Base-by-base conservation (phyloP, 2,888 invertebrate species). In the Drosophila limbata region DNA sequence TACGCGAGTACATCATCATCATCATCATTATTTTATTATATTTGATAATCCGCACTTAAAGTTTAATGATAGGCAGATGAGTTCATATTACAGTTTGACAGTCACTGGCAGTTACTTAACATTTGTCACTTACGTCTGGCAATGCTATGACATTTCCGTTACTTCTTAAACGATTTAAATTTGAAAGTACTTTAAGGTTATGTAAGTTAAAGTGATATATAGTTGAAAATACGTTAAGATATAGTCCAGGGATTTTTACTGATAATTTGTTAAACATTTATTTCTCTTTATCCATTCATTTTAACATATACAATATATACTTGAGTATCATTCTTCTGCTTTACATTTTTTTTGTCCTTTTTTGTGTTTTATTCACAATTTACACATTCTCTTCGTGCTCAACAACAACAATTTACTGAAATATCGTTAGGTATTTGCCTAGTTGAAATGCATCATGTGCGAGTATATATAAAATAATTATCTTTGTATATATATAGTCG, bases 291-390 rank as follows among this genome's bases (percentile, higher is more conserved):
- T 77, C 80, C 80, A 62, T 88, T 69, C 64, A 70, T 67, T 79
- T 79, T 65, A 65, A 68, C 71, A 85, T 72, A 67, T 76, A 69
- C 57, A 75, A 71, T 73, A 72, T 67, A 57, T 66, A 72, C 73
- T 88, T 84, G 88, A 84, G 84, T 88, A 84, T 84, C 85, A 69
- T 73, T 83, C 63, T 71, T 66, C 47, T 65, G 66, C 35, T 57
- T 37, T 67, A 37, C 45, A 21, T 56, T 60, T 69, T 69, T 81
- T 71, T 62, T 67, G 53, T 25, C 61, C 42, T 53, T 57, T 77
- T 63, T 68, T 15, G 21, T 10, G 35, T 15, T 13, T 35, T 59
- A 51, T 56, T 51, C 28, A 48, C 42, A 50, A 59, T 63, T 57
- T 44, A 57, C 35, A 56, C 48, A 67, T 53, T 61, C 17, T 55